These are phyloP conservation scores for Pemphigus obesinymphae DNA, from an alignment of 1,140 invertebrate genomes.

Conservation along the genomic window DNA sequence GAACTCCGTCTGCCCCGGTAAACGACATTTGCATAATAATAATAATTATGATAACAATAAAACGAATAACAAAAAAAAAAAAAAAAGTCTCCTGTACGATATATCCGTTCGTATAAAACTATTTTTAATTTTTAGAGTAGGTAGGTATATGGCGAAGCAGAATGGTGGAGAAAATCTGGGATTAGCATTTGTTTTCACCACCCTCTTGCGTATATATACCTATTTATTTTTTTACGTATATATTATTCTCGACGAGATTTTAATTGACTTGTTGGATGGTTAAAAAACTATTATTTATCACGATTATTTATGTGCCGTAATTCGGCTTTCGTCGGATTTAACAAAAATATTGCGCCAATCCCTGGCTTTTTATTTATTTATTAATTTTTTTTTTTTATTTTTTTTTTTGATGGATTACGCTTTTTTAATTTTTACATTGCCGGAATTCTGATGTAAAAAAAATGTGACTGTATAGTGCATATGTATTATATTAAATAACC, in stretches of 20 bases:
- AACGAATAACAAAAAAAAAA: not conserved
- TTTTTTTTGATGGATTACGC: conserved; percentile 20
- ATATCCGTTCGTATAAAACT: conserved; percentile 11
- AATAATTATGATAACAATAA: not conserved
- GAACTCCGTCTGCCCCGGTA: not conserved
- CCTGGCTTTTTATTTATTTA: conserved; percentile 24
- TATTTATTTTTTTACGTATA: not conserved
- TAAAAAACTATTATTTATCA: conserved; percentile 41
- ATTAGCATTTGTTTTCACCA: not conserved
- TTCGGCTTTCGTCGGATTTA: conserved; percentile 27
- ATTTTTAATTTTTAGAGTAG: not conserved
- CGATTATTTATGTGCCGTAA: not conserved
- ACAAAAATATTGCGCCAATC: not conserved
- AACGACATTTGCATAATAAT: conserved; percentile 28
- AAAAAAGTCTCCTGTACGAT: not conserved
- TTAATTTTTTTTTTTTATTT: conserved; percentile 28
- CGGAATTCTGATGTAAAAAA: not conserved
- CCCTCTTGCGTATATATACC: not conserved
- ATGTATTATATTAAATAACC: not conserved
- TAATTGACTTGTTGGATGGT: conserved; percentile 31
- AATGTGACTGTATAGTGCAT: not conserved
- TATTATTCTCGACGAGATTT: conserved; percentile 18
- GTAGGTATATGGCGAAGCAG: not conserved
- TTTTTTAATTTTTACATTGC: conserved; percentile 11
- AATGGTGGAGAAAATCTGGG: not conserved